Evolutionary conservation across 2,888 invertebrate genomes (phyloP).

Genomic region (Pasiphila rectangulata): DNA sequence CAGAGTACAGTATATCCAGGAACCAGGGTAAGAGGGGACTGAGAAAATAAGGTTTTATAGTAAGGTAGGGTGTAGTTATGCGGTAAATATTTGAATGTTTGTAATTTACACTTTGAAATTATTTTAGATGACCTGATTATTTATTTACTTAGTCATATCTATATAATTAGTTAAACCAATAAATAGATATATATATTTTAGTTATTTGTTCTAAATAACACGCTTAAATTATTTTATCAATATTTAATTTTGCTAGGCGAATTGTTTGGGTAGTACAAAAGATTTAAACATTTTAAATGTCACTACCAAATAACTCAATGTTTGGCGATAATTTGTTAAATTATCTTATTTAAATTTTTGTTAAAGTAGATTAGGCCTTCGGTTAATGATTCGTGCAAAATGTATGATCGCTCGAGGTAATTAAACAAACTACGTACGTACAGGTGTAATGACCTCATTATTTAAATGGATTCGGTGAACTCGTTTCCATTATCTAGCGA

Average conservation of each 20-base stretch:
- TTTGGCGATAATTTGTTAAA: not conserved
- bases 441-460: slow-evolving; percentile 36
- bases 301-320: too few species aligned
- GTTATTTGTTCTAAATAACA: too few species aligned
- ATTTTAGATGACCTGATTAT: slow-evolving; percentile 1
- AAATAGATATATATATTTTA: too few species aligned
- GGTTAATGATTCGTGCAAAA: slow-evolving; percentile 9
- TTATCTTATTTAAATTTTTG: not conserved
- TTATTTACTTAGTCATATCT: too few species aligned
- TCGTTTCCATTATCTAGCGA: slow-evolving; percentile 25
- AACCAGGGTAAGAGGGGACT: slow-evolving; percentile 16
- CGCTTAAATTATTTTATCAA: too few species aligned
- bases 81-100: too few species aligned
- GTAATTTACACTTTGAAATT: too few species aligned
- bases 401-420: slow-evolving; percentile 11
- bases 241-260: too few species aligned
- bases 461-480: slow-evolving; percentile 32
- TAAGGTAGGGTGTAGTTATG: slow-evolving; percentile 4
- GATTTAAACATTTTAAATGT: too few species aligned
- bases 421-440: slow-evolving; percentile 5
- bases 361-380: not conserved
- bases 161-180: too few species aligned
- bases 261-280: too few species aligned
- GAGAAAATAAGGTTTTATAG: slow-evolving; percentile 17
- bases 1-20: slow-evolving; percentile 22